Percentiles rank a stretch among this genome's conserved stretches.
phyloP scores from a whole-genome alignment of 2,797 vertebrate species.

The Stomatorhinus walkeri region DNA sequence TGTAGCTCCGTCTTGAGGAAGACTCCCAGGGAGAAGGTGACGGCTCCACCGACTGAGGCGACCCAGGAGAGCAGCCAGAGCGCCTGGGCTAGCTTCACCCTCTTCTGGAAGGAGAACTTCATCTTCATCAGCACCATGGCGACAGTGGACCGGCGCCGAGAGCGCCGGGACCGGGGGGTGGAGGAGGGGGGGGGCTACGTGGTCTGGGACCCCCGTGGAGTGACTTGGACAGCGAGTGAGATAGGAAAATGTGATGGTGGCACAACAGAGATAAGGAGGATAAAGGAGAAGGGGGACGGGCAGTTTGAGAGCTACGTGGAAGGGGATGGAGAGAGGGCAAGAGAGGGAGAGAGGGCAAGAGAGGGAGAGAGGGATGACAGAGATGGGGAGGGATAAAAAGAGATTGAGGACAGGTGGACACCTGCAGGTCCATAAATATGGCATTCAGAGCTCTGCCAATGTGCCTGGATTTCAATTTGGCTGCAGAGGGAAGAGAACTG shows the following conservation, averaged over 20 bases:
- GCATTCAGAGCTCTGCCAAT: neutral
- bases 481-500: neutral
- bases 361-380: neutral
- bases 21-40: constrained; percentile 68
- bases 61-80: constrained; percentile 70
- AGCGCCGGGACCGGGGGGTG: neutral
- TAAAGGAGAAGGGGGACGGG: constrained; percentile 17
- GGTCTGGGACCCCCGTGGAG: neutral
- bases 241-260: neutral
- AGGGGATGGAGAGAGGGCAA: constrained; percentile 34
- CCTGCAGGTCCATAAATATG: neutral
- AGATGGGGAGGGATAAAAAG: constrained; percentile 11
- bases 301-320: constrained; percentile 25
- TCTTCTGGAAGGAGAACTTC: constrained; percentile 70
- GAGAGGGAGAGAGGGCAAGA: constrained; percentile 23
- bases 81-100: constrained; percentile 68
- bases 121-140: constrained; percentile 72
- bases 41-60: constrained; percentile 57
- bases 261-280: constrained; percentile 16
- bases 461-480: neutral
- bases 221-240: neutral
- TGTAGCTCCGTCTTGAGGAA: constrained; percentile 69
- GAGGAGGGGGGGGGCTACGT: neutral
- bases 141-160: constrained; percentile 29
- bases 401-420: constrained; percentile 15